These are phyloP conservation scores for Tricholauxania praeusta DNA, from an alignment of 2,888 invertebrate species.

Conservation along the genomic window DNA sequence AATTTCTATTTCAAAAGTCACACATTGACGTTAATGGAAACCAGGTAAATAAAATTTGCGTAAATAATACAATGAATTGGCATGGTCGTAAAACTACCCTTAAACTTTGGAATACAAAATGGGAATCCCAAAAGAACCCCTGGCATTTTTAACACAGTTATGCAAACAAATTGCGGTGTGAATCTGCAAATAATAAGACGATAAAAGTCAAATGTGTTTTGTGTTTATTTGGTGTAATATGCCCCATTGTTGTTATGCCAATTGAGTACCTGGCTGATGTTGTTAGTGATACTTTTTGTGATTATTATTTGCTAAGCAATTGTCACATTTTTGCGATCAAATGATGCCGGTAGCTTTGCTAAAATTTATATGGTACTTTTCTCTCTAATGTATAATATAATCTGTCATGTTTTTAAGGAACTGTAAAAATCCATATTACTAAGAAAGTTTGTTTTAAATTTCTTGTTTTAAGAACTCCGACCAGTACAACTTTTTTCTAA, in stretches of 20 bases:
- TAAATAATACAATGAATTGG: slow-evolving; percentile 24
- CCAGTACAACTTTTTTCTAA: too few species aligned
- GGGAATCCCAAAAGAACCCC: background rate
- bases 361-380: too few species aligned
- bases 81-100: background rate
- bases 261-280: background rate
- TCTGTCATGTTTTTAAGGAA: background rate
- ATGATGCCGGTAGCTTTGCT: too few species aligned
- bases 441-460: too few species aligned
- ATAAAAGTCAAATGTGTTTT: slow-evolving; percentile 35
- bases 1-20: slow-evolving; percentile 27
- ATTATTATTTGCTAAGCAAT: slow-evolving; percentile 5
- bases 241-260: slow-evolving; percentile 1
- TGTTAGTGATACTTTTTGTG: background rate
- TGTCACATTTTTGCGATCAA: background rate
- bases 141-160: background rate
- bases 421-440: background rate
- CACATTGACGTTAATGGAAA: slow-evolving; percentile 33
- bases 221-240: slow-evolving; percentile 36
- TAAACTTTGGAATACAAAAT: background rate
- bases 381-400: background rate
- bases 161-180: slow-evolving; percentile 30
- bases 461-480: too few species aligned
- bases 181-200: slow-evolving; percentile 37
- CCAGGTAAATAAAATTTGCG: slow-evolving; percentile 1